A percentile compares a stretch with the other conserved stretches of the same genome.
Evolutionary conservation across 2,888 invertebrate species (phyloP).

Genomic region (Copidosoma aretas): DNA sequence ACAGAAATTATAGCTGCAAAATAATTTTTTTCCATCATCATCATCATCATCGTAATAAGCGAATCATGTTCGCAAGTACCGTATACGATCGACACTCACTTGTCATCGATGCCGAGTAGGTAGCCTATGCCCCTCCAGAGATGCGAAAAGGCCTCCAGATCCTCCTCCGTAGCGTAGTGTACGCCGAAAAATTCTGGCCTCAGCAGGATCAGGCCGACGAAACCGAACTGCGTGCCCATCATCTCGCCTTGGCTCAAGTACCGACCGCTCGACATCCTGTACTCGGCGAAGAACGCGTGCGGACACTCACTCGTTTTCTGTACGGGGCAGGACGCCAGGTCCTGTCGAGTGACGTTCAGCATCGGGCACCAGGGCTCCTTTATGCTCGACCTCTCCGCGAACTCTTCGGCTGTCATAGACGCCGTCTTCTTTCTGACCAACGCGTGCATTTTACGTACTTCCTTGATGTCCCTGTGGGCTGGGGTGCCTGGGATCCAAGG

Average conservation of each 20-base stretch:
- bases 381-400: conserved; percentile 42
- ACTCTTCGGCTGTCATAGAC: conserved; percentile 41
- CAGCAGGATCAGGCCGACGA: conserved; percentile 63
- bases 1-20: conserved; percentile 59
- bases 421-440: conserved; percentile 53
- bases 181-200: conserved; percentile 62
- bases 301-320: conserved; percentile 47
- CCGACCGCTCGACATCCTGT: background rate
- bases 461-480: conserved; percentile 61
- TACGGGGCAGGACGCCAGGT: conserved; percentile 48
- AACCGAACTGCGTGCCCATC: conserved; percentile 65
- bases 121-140: conserved; percentile 66
- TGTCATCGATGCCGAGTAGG: conserved; percentile 63
- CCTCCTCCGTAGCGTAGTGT: conserved; percentile 57
- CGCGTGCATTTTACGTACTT: conserved; percentile 62
- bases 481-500: conserved; percentile 61
- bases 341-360: conserved; percentile 28
- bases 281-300: conserved; percentile 20
- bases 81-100: conserved; percentile 46
- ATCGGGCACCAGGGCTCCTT: conserved; percentile 46
- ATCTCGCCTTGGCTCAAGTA: conserved; percentile 65
- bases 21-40: too few relatives aligned
- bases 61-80: too few relatives aligned
- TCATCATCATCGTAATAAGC: too few relatives aligned
- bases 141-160: conserved; percentile 65